Evolutionary conservation across 2,113 vertebrate genomes (phyloP).

Genomic region (Typhlomys cinereus): DNA sequence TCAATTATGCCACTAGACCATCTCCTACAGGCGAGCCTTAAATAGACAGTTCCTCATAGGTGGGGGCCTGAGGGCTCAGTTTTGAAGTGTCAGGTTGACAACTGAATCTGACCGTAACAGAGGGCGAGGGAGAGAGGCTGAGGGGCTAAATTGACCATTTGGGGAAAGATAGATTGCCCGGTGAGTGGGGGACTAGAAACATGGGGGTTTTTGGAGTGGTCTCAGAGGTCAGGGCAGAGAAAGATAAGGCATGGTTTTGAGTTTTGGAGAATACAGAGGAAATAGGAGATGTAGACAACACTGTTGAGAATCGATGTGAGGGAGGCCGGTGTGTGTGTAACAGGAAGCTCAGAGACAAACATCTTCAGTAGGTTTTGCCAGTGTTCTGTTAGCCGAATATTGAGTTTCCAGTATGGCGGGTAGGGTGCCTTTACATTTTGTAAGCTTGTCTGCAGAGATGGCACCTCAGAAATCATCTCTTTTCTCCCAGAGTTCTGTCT

Average conservation of each 20-base stretch:
- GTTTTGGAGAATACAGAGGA: background rate
- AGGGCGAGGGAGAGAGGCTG: no score
- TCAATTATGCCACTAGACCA: no score
- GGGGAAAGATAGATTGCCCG: background rate
- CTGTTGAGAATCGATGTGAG: background rate
- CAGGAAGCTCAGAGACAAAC: background rate
- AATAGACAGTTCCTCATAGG: no score
- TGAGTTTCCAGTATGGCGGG: background rate
- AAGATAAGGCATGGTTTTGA: background rate
- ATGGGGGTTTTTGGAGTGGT: background rate
- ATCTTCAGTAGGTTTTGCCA: background rate
- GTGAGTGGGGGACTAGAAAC: background rate
- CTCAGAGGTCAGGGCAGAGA: fast-evolving
- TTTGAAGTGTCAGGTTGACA: no score
- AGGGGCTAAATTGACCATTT: no score
- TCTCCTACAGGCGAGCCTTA: no score
- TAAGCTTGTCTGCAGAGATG: background rate
- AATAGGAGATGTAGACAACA: background rate
- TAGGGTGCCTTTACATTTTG: background rate
- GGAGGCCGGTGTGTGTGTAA: background rate
- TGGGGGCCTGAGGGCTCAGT: no score
- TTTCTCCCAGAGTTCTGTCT: background rate
- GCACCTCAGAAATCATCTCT: background rate
- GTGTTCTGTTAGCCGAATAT: background rate
- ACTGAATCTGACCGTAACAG: no score